A percentile compares a stretch with the other conserved stretches of the same genome.
Evolutionary conservation across 2,888 invertebrate genomes (phyloP).

Genomic region (Hyposoter dolosus): DNA sequence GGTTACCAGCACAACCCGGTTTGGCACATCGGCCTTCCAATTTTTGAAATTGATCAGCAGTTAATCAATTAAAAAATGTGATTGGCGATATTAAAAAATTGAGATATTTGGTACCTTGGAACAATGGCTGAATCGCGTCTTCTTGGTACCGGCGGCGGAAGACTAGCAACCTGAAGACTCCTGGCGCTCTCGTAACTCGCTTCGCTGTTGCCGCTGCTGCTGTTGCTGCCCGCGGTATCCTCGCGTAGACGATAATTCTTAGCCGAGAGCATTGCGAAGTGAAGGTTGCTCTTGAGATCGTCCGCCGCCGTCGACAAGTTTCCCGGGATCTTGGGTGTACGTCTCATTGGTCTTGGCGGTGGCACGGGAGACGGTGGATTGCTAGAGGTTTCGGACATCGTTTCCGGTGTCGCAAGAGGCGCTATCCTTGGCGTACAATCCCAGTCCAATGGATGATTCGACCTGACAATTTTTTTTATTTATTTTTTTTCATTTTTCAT

Average conservation of each 20-base stretch:
- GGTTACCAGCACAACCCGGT: too few species aligned
- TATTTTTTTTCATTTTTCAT: background rate
- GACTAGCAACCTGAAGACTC: slow-evolving; percentile 76
- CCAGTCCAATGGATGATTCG: slow-evolving; percentile 77
- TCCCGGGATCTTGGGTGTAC: slow-evolving; percentile 89
- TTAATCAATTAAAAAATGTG: too few species aligned
- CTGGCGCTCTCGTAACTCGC: slow-evolving; percentile 82
- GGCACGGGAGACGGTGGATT: slow-evolving; percentile 89
- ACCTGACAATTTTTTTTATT: slow-evolving; percentile 64
- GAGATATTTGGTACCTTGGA: slow-evolving; percentile 73
- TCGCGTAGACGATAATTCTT: slow-evolving; percentile 81
- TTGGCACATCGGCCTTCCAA: too few species aligned
- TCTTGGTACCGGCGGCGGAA: slow-evolving; percentile 83
- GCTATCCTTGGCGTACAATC: slow-evolving; percentile 86
- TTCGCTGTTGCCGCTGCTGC: slow-evolving; percentile 82
- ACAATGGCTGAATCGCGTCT: slow-evolving; percentile 80
- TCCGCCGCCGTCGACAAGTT: slow-evolving; percentile 89
- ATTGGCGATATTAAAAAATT: background rate
- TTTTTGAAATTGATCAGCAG: too few species aligned
- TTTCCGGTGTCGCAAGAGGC: slow-evolving; percentile 93
- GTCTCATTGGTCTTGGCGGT: slow-evolving; percentile 87
- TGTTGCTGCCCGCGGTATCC: slow-evolving; percentile 79
- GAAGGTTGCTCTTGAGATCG: slow-evolving; percentile 86
- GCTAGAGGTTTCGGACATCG: slow-evolving; percentile 92
- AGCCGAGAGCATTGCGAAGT: slow-evolving; percentile 83